phyloP scores from a whole-genome alignment of 2,888 invertebrate species.

The Acrobasis consociella region DNA sequence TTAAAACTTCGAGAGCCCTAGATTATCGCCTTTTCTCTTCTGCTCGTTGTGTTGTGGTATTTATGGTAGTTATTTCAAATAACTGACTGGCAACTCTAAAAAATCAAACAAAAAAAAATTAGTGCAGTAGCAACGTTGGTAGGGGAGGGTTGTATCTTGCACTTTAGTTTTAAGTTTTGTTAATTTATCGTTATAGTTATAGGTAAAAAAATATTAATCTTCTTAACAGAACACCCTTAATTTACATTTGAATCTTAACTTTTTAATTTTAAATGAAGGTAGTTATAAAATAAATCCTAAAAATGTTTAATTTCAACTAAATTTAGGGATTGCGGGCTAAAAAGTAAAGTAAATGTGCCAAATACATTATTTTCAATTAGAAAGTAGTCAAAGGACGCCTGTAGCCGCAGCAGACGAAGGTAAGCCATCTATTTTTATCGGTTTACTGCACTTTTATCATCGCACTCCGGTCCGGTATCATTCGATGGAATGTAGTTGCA shows the following conservation, averaged over 20 bases:
- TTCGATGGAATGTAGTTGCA: not conserved
- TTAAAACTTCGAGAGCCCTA: too few species aligned
- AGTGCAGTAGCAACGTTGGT: conserved; percentile 44
- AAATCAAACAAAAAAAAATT: conserved; percentile 35
- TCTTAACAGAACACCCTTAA: not conserved
- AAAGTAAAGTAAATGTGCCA: not conserved
- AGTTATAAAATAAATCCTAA: not conserved
- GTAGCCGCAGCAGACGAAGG: not conserved
- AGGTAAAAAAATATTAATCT: not conserved
- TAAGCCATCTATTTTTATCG: not conserved
- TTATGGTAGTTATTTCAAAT: not conserved
- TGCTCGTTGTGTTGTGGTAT: too few species aligned
- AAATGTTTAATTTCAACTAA: not conserved
- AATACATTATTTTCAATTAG: not conserved
- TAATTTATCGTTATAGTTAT: conserved; percentile 27
- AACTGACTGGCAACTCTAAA: not conserved
- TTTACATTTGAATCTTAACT: not conserved
- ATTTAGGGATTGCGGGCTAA: not conserved
- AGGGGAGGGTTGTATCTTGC: conserved; percentile 42
- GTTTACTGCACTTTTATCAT: not conserved
- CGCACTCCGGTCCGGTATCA: not conserved
- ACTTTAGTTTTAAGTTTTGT: conserved; percentile 43
- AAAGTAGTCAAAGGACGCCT: not conserved
- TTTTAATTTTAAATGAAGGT: not conserved
- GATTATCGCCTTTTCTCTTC: too few species aligned